phyloP scores from a whole-genome alignment of 1,140 invertebrate genomes.

The Drosophila punjabiensis region DNA sequence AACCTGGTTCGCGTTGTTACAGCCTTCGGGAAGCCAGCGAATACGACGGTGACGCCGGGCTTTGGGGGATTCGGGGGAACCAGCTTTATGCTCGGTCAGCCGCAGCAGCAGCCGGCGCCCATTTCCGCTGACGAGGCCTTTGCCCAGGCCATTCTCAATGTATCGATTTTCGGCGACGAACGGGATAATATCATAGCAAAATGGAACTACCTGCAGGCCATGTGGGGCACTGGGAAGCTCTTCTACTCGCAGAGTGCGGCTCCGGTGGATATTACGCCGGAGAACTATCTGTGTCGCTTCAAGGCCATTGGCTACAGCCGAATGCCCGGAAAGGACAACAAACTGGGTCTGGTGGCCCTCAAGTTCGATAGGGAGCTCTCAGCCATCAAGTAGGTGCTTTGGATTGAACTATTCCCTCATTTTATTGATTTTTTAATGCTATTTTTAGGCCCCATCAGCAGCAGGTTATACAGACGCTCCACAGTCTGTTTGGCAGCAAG shows the following conservation, averaged over 20 bases:
- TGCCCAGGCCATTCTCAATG: conserved; percentile 92
- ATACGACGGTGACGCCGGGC: conserved; percentile 80
- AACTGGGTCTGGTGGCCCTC: conserved; percentile 94
- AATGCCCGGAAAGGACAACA: conserved; percentile 93
- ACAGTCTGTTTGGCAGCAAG: conserved; percentile 91
- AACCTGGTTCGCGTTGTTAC: conserved; percentile 20
- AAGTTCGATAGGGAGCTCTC: conserved; percentile 90
- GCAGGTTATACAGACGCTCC: conserved; percentile 90
- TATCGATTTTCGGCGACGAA: conserved; percentile 96
- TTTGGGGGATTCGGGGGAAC: conserved; percentile 86
- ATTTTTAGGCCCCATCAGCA: conserved; percentile 88
- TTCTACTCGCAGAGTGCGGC: conserved; percentile 90
- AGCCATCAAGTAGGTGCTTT: conserved; percentile 61
- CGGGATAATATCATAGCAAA: conserved; percentile 95
- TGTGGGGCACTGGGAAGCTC: conserved; percentile 93
- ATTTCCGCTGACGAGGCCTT: conserved; percentile 89
- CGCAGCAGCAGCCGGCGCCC: conserved; percentile 87
- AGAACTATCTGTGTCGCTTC: conserved; percentile 96
- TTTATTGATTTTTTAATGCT: not conserved
- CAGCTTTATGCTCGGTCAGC: conserved; percentile 85
- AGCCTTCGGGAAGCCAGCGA: conserved; percentile 79
- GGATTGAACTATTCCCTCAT: not conserved
- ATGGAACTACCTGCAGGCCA: conserved; percentile 97
- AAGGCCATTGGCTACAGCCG: conserved; percentile 96
- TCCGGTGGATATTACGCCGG: conserved; percentile 93